These are phyloP conservation scores for Diaperis boleti DNA, from an alignment of 2,888 invertebrate genomes.

Conservation along the genomic window DNA sequence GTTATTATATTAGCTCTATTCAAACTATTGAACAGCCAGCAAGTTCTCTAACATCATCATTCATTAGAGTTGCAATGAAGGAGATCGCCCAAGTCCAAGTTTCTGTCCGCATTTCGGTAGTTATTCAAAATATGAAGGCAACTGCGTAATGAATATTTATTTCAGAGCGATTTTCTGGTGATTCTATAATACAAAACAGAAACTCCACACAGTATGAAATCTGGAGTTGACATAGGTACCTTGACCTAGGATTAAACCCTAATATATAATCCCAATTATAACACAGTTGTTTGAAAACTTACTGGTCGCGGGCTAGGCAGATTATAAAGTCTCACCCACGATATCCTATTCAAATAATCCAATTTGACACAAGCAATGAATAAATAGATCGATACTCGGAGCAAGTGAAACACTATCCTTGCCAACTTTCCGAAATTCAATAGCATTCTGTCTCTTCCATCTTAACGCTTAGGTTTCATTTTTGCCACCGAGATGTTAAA, in stretches of 20 bases:
- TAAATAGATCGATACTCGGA: conserved; percentile 21
- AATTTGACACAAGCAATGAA: conserved; percentile 24
- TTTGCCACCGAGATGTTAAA: neutral
- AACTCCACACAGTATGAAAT: neutral
- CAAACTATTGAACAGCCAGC: neutral
- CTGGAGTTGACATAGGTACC: conserved; percentile 24
- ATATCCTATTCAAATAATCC: conserved; percentile 19
- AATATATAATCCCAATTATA: conserved; percentile 28
- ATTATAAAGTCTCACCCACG: conserved; percentile 23
- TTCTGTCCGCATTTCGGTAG: neutral
- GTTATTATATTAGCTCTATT: neutral
- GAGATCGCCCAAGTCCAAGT: conserved; percentile 10
- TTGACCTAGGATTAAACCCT: conserved; percentile 21
- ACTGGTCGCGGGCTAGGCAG: conserved; percentile 18
- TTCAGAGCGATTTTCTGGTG: neutral
- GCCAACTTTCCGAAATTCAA: conserved; percentile 2
- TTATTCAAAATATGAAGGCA: conserved; percentile 5
- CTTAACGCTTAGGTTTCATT: neutral
- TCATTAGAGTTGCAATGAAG: conserved; percentile 5
- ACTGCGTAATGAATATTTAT: conserved; percentile 11
- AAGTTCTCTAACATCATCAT: conserved; percentile 2
- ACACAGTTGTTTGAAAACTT: conserved; percentile 25
- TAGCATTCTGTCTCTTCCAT: conserved; percentile 13
- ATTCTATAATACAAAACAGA: conserved; percentile 1
- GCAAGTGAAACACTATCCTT: conserved; percentile 20